Evolutionary conservation across 2,888 invertebrate genomes (phyloP).

Genomic region (Oegoconia quadripuncta): DNA sequence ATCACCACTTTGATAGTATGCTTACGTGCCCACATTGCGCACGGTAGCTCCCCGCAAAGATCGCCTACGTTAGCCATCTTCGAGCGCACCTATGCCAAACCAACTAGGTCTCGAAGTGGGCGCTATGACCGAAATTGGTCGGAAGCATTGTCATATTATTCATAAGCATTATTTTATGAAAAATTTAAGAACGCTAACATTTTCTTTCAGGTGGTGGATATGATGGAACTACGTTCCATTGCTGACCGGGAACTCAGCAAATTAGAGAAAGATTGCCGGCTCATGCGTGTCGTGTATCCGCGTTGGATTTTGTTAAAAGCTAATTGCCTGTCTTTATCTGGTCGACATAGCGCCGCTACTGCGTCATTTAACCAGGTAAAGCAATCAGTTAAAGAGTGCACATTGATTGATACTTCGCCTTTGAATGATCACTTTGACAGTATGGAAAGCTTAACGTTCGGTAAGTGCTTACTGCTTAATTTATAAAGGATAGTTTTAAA

Average conservation of each 20-base stretch:
- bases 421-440: too few species aligned
- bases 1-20: too few species aligned
- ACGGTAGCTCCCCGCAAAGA: too few species aligned
- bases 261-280: slow-evolving; percentile 51
- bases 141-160: too few species aligned
- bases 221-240: slow-evolving; percentile 66
- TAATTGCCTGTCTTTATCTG: slow-evolving; percentile 48
- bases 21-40: too few species aligned
- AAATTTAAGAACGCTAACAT: too few species aligned
- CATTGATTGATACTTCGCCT: too few species aligned
- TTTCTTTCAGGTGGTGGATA: slow-evolving; percentile 55
- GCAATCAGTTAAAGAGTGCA: not conserved
- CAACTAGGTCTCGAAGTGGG: too few species aligned
- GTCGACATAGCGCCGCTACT: slow-evolving; percentile 39
- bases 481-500: not conserved
- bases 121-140: too few species aligned
- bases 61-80: too few species aligned
- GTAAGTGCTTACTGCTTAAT: not conserved
- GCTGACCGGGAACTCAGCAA: slow-evolving; percentile 56
- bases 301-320: slow-evolving; percentile 62
- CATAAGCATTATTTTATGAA: too few species aligned
- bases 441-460: not conserved
- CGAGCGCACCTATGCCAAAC: too few species aligned
- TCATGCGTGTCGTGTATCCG: slow-evolving; percentile 47
- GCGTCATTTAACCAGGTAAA: slow-evolving; percentile 46